Conservation (phyloP, 1,140 invertebrate species). For the Eulimnadia texana region DNA sequence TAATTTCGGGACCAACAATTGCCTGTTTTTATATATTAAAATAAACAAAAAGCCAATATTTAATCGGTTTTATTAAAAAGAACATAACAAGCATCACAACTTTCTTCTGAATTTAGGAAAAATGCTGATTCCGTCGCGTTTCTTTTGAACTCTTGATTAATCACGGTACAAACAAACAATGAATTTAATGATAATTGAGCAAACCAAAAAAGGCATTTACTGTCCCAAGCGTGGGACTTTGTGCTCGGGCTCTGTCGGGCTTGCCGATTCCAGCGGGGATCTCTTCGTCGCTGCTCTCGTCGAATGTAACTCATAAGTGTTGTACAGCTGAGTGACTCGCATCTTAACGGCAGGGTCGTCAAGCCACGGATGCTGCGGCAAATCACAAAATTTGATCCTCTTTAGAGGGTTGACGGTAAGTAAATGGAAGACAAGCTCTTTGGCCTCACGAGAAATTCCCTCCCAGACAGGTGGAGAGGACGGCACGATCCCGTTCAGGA, state of each 20-base stretch:
- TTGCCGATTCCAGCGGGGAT: background rate
- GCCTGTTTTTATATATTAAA: background rate
- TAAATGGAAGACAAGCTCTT: background rate
- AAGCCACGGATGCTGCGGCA: background rate
- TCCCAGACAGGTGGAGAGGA: background rate
- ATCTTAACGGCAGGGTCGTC: background rate
- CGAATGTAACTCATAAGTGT: background rate
- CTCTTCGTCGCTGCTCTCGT: background rate
- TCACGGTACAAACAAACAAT: background rate
- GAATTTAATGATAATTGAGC: too few species aligned
- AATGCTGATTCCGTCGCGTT: background rate
- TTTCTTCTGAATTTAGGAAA: too few species aligned
- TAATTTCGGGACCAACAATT: background rate
- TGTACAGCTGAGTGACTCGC: background rate
- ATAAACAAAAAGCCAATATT: too few species aligned
- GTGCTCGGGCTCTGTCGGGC: background rate
- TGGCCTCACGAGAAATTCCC: background rate
- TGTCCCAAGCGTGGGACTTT: background rate
- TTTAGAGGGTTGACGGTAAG: background rate
- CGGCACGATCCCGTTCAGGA: background rate
- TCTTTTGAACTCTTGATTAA: background rate
- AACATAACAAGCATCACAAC: too few species aligned
- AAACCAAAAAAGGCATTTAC: background rate
- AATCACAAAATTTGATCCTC: background rate
- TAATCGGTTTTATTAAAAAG: too few species aligned